Evolutionary conservation across 2,888 invertebrate species (phyloP).

Genomic region (Cynaeus angustus): DNA sequence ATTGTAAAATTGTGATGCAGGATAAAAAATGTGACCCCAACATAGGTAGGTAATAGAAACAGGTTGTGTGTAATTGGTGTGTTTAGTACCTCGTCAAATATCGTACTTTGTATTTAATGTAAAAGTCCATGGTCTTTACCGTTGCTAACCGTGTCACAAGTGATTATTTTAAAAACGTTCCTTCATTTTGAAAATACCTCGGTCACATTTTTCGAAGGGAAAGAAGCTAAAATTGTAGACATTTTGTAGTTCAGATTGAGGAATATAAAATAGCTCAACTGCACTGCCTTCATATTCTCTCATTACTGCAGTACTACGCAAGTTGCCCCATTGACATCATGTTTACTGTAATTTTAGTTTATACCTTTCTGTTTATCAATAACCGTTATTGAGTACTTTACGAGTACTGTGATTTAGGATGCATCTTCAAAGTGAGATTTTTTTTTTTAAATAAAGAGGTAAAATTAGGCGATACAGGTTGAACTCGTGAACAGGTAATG

Average conservation of each 20-base stretch:
- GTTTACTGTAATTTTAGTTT: constrained; percentile 18
- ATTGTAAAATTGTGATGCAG: constrained; percentile 5
- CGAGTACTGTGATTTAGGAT: constrained; percentile 10
- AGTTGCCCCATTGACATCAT: background rate
- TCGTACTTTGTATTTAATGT: constrained; percentile 35
- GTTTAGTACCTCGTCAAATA: constrained; percentile 42
- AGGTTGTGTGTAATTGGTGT: constrained; percentile 36
- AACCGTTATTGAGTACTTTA: background rate
- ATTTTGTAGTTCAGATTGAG: constrained; percentile 25
- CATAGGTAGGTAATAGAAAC: constrained; percentile 34
- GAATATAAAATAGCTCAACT: constrained; percentile 16
- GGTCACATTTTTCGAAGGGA: constrained; percentile 9
- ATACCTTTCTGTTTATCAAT: background rate
- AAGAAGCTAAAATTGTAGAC: constrained; percentile 13
- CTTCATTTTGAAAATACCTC: constrained; percentile 14
- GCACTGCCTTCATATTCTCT: background rate
- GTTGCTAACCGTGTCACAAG: constrained; percentile 23
- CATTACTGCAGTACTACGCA: constrained; percentile 5
- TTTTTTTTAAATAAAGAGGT: constrained; percentile 14
- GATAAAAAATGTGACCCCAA: constrained; percentile 15
- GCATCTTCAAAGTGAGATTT: background rate
- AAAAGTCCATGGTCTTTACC: constrained; percentile 41
- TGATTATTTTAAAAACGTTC: constrained; percentile 7
- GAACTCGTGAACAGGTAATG: background rate
- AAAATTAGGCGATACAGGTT: constrained; percentile 23